Percentiles rank a stretch among this genome's conserved stretches.
phyloP scores from a whole-genome alignment of 2,113 vertebrate species.

The Grammatotria lemairii region DNA sequence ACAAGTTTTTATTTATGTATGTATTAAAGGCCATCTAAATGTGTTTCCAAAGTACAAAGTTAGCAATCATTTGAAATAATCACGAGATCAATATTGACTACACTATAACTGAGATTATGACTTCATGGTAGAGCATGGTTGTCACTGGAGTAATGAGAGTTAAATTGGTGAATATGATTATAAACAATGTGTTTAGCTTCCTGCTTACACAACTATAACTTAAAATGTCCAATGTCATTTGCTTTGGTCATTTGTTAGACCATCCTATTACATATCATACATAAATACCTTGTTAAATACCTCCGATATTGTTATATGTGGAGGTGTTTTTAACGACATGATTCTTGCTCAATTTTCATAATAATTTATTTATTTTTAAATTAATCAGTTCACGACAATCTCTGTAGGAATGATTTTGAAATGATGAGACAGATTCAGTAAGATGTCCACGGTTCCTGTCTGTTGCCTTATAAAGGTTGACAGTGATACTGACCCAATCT shows the following conservation, averaged over 20 bases:
- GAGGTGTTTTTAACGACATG: background rate
- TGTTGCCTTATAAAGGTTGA: background rate
- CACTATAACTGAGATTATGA: background rate
- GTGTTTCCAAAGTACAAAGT: background rate
- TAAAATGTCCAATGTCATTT: background rate
- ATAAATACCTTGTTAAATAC: background rate
- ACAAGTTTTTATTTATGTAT: background rate
- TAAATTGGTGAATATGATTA: background rate
- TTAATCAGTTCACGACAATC: background rate
- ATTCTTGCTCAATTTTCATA: background rate
- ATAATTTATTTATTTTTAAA: background rate
- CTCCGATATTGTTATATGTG: background rate
- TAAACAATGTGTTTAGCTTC: background rate
- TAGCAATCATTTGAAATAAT: background rate
- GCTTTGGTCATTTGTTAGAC: background rate
- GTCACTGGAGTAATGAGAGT: background rate
- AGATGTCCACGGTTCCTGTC: background rate
- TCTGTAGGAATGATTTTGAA: background rate
- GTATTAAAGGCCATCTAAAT: background rate
- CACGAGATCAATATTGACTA: background rate
- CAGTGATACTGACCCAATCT: background rate
- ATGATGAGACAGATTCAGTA: slow-evolving; percentile 2
- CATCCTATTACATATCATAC: background rate
- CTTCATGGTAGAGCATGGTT: background rate
- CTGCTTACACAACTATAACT: background rate